phyloP scores from a whole-genome alignment of 2,113 vertebrate species.

The Cephalopholis sonnerati region DNA sequence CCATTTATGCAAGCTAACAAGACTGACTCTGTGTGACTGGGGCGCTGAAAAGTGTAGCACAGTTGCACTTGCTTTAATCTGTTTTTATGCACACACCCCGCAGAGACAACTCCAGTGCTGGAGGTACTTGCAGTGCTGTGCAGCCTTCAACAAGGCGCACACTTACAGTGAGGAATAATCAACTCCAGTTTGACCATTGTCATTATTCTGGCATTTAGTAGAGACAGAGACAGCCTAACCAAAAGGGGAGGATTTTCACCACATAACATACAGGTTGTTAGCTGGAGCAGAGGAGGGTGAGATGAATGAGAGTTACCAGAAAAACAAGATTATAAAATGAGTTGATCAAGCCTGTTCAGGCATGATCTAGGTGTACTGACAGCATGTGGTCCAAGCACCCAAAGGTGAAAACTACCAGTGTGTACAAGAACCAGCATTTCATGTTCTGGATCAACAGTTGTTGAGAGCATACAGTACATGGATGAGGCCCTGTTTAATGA shows the following conservation, averaged over 20 bases:
- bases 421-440: neutral
- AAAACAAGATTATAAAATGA: neutral
- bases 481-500: constrained; percentile 49
- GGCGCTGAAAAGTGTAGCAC: neutral
- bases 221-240: neutral
- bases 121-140: neutral
- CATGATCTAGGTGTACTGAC: neutral
- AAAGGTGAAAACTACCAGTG: constrained; percentile 3
- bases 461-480: constrained; percentile 1
- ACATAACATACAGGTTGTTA: neutral
- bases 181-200: neutral
- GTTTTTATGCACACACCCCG: constrained; percentile 15
- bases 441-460: constrained; percentile 23
- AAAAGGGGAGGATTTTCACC: neutral
- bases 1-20: constrained; percentile 36
- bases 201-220: neutral
- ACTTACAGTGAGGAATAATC: neutral
- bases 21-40: constrained; percentile 20
- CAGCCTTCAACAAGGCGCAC: neutral
- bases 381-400: neutral
- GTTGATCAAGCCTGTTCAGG: neutral
- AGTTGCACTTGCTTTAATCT: constrained; percentile 26
- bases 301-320: neutral
- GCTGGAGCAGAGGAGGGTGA: neutral
- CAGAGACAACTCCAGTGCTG: neutral